phyloP scores from a whole-genome alignment of 1,140 invertebrate species.

The Maniola jurtina region DNA sequence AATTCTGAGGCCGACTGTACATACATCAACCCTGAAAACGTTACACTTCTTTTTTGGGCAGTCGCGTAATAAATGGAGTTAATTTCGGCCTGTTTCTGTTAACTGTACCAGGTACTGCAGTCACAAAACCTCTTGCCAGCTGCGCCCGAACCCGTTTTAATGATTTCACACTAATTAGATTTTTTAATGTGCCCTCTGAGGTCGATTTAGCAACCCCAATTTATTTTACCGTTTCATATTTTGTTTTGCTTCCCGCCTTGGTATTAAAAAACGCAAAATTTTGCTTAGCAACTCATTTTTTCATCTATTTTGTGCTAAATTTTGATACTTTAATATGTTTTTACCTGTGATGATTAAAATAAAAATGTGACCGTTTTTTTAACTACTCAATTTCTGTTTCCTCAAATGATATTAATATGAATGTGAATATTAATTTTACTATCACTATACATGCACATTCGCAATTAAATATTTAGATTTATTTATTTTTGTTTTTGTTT shows the following conservation, averaged over 20 bases:
- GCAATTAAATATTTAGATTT: no score
- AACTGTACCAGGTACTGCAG: conserved; percentile 19
- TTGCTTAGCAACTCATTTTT: conserved; percentile 1
- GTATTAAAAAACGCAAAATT: conserved; percentile 19
- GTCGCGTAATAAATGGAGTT: conserved; percentile 11
- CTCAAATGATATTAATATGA: no score
- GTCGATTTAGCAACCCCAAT: conserved; percentile 40
- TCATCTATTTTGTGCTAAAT: not conserved
- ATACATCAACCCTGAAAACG: no score
- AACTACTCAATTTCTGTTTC: no score
- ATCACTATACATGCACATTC: no score
- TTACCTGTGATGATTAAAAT: not conserved
- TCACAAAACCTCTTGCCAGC: conserved; percentile 36
- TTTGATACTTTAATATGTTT: not conserved
- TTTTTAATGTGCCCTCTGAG: conserved; percentile 48
- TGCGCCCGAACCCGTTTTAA: conserved; percentile 40
- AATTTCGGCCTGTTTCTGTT: conserved; percentile 10
- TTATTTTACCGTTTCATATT: conserved; percentile 41
- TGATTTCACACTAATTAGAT: conserved; percentile 52
- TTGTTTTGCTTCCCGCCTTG: conserved; percentile 23
- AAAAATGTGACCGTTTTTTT: no score
- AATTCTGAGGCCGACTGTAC: no score
- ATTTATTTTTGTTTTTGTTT: no score
- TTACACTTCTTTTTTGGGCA: no score
- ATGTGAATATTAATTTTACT: no score